Percentiles rank a stretch among this genome's conserved stretches.
phyloP scores from a whole-genome alignment of 2,888 invertebrate genomes.

The Lasiommata megera region DNA sequence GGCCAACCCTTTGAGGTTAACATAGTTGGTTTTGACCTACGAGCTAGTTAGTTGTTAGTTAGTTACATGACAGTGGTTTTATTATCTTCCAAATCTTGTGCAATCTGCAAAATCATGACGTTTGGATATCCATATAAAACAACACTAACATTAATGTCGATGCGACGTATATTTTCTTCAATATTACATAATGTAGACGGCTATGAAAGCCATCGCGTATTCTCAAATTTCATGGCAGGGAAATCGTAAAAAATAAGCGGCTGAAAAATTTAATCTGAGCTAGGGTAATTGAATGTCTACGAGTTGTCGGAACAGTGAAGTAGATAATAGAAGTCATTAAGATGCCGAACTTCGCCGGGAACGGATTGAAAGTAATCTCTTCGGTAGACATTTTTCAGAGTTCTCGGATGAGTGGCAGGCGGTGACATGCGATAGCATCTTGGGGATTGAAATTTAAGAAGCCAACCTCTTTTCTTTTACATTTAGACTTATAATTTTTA shows the following conservation, averaged over 20 bases:
- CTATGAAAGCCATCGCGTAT: too few relatives aligned
- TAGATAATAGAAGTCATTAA: conserved; percentile 68
- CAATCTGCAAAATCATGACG: too few relatives aligned
- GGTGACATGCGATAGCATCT: conserved; percentile 54
- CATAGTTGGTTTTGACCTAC: too few relatives aligned
- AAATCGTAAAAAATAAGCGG: conserved; percentile 29
- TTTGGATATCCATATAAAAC: too few relatives aligned
- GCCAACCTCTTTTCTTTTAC: conserved; percentile 49
- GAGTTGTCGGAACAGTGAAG: conserved; percentile 49
- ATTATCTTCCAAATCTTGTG: too few relatives aligned
- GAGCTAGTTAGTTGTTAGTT: too few relatives aligned
- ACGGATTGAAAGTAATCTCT: conserved; percentile 69
- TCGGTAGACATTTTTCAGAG: conserved; percentile 60
- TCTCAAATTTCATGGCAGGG: conserved; percentile 19
- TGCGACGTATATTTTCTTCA: too few relatives aligned
- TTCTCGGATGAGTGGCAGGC: conserved; percentile 47
- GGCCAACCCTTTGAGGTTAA: too few relatives aligned
- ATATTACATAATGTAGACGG: too few relatives aligned
- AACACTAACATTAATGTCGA: too few relatives aligned
- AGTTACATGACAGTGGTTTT: too few relatives aligned
- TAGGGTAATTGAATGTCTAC: conserved; percentile 63
- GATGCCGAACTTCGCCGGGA: conserved; percentile 63
- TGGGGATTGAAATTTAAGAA: conserved; percentile 57
- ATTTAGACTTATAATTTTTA: conserved; percentile 31
- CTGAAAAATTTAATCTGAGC: conserved; percentile 45